Evolutionary conservation across 2,888 invertebrate species (phyloP), one percentile per base, ranked within the genome.

Genomic region (Tipula lateralis): DNA sequence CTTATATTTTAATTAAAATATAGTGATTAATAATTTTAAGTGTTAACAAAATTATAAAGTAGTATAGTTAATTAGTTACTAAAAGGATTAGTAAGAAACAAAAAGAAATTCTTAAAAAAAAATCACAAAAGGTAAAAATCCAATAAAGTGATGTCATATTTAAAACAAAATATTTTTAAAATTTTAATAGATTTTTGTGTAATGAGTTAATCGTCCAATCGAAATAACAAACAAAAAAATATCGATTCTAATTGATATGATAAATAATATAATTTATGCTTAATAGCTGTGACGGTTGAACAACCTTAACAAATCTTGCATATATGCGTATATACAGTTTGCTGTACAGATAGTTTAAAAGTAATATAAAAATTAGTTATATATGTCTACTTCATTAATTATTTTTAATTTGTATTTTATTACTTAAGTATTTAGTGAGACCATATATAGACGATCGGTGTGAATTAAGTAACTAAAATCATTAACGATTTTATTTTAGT

Each of bases 381-480:
- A 44, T n/a, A n/a, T n/a, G n/a, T n/a, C n/a, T n/a, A 44, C 44
- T 44, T 44, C 66, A 66, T 66, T 66, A 66, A 66, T 66, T 66
- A 66, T 66, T 66, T 66, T 66, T 66, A 66, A 66, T 66, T 66
- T 24, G 9, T 24, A 66, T 66, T 66, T 66, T 66, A 66, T 66
- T n/a, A 24, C 9, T 24, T 24, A 66, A 66, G 24, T 66, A 66
- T 66, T 66, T 24, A 66, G 66, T 66, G 66, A 66, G 66, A 24
- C 66, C 66, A 66, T 66, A 66, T 66, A 24, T 24, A 50, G 44
- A 16, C 16, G 44, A 16, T 1, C 16, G 44, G 16, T 50, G 44
- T 16, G 16, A 50, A 16, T 50, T 7, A n/a, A 50, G 16, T 16
- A 36, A 36, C 36, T 36, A 7, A 36, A 34, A 36, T 12, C 32